A percentile compares a stretch with the other conserved stretches of the same genome.
These are phyloP conservation scores for Tyrophagus putrescentiae DNA, from an alignment of 1,140 invertebrate species.

Conservation along the genomic window DNA sequence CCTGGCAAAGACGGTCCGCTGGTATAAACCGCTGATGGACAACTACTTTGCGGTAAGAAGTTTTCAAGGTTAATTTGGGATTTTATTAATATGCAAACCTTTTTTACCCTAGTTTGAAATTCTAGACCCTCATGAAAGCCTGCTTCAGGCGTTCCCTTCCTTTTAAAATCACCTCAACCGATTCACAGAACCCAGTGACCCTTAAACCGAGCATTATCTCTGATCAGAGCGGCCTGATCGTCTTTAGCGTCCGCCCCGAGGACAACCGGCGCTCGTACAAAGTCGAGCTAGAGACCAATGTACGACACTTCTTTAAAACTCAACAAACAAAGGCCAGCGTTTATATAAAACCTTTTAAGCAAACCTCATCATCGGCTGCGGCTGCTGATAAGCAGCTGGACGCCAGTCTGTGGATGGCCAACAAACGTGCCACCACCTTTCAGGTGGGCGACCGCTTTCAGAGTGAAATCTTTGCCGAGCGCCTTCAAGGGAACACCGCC, in stretches of 20 bases:
- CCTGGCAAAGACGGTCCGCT: conserved; percentile 28
- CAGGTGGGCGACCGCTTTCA: background rate
- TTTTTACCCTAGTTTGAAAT: conserved; percentile 27
- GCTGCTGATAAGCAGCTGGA: too few species aligned
- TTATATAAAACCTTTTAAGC: background rate
- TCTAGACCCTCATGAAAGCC: conserved; percentile 26
- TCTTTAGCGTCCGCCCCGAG: background rate
- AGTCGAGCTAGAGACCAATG: background rate
- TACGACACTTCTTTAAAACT: background rate
- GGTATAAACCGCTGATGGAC: conserved; percentile 32
- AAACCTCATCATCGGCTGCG: too few species aligned
- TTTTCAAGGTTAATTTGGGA: background rate
- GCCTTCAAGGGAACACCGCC: background rate
- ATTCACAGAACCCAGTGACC: background rate
- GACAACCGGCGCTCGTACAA: background rate
- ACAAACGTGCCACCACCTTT: background rate
- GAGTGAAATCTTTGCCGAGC: background rate
- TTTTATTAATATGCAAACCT: too few species aligned
- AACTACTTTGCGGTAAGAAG: conserved; percentile 29
- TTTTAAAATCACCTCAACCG: conserved; percentile 3
- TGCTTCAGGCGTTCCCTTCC: conserved; percentile 17
- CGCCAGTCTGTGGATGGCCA: background rate
- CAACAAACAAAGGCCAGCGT: background rate
- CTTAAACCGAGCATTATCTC: background rate
- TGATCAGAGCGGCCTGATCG: background rate